Percentiles rank a stretch among this genome's conserved stretches.
phyloP scores from a whole-genome alignment of 2,888 invertebrate species.

The Tinea semifulvella region DNA sequence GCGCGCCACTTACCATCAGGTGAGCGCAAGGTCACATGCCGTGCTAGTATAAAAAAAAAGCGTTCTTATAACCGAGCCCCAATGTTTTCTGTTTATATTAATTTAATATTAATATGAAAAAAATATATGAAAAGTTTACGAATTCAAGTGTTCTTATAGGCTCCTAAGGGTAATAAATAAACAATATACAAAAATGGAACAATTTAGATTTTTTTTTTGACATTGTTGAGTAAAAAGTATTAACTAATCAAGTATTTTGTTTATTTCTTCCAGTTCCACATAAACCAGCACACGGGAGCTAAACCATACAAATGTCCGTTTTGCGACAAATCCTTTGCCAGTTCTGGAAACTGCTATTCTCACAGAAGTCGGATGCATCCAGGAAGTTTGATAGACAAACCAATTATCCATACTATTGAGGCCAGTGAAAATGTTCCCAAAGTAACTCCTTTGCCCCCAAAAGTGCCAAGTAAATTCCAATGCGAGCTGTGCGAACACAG shows the following conservation, averaged over 20 bases:
- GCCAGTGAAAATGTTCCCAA: constrained; percentile 17
- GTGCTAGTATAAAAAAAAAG: too few species aligned
- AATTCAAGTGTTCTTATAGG: too few species aligned
- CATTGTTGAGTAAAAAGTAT: too few species aligned
- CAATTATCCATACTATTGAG: constrained; percentile 14
- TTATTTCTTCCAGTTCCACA: constrained; percentile 71
- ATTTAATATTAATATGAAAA: too few species aligned
- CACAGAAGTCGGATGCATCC: constrained; percentile 78
- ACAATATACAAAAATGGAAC: too few species aligned
- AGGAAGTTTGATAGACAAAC: constrained; percentile 40
- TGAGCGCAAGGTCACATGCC: too few species aligned
- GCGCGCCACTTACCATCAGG: too few species aligned
- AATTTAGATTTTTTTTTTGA: too few species aligned
- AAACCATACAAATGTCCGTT: constrained; percentile 78
- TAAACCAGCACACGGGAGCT: constrained; percentile 79
- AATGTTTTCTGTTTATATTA: too few species aligned
- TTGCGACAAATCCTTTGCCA: constrained; percentile 76
- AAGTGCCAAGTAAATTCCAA: constrained; percentile 37
- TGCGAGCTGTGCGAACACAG: constrained; percentile 42
- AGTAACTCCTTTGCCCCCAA: constrained; percentile 24
- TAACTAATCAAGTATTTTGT: constrained; percentile 1
- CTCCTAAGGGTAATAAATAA: too few species aligned
- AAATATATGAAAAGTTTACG: too few species aligned
- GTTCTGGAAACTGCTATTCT: constrained; percentile 78
- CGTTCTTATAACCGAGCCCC: too few species aligned